Evolutionary conservation across 2,888 invertebrate genomes (phyloP).

Genomic region (Pemphredon lugubris): DNA sequence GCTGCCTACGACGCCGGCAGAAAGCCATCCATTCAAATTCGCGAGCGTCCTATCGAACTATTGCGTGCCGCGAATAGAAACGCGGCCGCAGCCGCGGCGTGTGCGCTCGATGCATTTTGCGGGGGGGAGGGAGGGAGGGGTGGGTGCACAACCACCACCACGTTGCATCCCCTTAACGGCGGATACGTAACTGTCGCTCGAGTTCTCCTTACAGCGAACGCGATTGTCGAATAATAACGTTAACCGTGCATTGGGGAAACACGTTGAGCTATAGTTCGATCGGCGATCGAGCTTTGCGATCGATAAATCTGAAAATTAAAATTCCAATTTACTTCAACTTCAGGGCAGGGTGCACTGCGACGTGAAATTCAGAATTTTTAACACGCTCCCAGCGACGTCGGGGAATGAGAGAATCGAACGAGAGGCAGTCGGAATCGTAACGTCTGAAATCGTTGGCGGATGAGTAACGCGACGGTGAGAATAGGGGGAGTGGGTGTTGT

Average conservation of each 20-base stretch:
- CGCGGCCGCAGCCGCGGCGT: constrained; percentile 47
- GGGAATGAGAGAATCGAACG: too few species aligned
- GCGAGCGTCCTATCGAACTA: constrained; percentile 71
- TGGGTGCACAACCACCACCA: too few species aligned
- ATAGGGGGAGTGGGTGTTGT: constrained; percentile 35
- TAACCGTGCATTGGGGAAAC: constrained; percentile 1
- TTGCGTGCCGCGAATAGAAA: constrained; percentile 64
- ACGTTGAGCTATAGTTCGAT: too few species aligned
- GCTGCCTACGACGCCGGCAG: constrained; percentile 53
- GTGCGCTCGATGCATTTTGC: constrained; percentile 44
- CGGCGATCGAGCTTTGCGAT: too few species aligned
- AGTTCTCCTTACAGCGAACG: constrained; percentile 13
- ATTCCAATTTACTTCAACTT: too few species aligned
- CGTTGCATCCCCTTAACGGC: too few species aligned
- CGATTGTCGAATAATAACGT: neutral
- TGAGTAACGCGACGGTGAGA: constrained; percentile 40
- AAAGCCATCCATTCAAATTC: constrained; percentile 71
- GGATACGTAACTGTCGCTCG: constrained; percentile 31
- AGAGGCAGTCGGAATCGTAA: too few species aligned
- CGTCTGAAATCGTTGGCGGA: constrained; percentile 60
- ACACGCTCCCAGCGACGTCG: too few species aligned
- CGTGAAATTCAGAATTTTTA: too few species aligned
- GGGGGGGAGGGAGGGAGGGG: too few species aligned
- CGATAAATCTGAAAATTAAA: too few species aligned
- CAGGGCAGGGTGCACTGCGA: too few species aligned